Evolutionary conservation across 2,797 vertebrate species (phyloP).

Genomic region (Calcarius lapponicus): DNA sequence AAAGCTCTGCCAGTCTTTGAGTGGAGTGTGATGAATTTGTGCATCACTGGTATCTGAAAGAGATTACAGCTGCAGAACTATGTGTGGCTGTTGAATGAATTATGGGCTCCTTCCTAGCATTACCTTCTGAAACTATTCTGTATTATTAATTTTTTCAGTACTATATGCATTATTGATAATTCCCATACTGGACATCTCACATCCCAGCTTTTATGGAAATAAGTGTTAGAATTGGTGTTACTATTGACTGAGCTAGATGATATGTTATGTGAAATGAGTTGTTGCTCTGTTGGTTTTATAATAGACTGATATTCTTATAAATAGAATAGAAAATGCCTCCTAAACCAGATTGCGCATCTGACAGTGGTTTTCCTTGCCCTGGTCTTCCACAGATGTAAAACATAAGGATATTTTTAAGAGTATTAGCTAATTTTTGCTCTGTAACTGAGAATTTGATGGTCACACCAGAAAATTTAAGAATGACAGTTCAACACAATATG

Average conservation of each 20-base stretch:
- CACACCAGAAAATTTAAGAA: background rate
- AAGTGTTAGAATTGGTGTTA: background rate
- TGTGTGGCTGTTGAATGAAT: background rate
- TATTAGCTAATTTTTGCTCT: background rate
- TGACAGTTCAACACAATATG: background rate
- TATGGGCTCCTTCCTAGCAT: background rate
- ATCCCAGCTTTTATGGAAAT: background rate
- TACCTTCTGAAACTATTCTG: background rate
- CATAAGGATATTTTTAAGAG: background rate
- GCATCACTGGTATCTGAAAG: background rate
- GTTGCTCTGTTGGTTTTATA: background rate
- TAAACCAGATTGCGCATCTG: background rate
- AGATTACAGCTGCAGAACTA: background rate
- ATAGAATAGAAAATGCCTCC: background rate
- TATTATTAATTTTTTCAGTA: background rate
- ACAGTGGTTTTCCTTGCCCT: rapidly evolving
- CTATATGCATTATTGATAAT: background rate
- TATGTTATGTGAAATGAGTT: background rate
- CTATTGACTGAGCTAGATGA: background rate
- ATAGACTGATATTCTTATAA: background rate
- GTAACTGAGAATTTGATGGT: background rate
- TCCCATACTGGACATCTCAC: background rate
- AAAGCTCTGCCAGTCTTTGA: background rate
- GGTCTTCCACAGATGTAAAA: background rate
- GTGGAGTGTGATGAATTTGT: background rate